Percentiles rank a stretch among this genome's conserved stretches.
These are phyloP conservation scores for Aratinga solstitialis DNA, from an alignment of 2,797 vertebrate genomes.

Conservation along the genomic window DNA sequence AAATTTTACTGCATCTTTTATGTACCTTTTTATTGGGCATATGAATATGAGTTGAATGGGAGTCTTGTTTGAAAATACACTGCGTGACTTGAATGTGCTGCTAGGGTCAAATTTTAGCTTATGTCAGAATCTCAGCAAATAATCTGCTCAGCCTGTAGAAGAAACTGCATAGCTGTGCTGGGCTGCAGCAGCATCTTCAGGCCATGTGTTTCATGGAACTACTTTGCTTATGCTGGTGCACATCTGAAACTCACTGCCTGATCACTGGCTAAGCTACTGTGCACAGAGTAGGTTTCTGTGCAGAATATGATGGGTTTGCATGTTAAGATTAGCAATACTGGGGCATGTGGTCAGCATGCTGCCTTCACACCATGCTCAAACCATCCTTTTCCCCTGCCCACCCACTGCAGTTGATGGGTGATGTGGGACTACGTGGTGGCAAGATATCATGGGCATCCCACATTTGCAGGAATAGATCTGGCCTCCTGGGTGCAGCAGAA, in stretches of 20 bases:
- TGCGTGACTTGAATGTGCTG: slow-evolving; percentile 23
- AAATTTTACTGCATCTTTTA: slow-evolving; percentile 45
- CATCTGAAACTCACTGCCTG: rapidly evolving
- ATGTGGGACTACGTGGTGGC: background rate
- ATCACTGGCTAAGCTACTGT: rapidly evolving
- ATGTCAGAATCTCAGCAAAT: background rate
- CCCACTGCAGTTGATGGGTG: background rate
- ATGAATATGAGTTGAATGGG: background rate
- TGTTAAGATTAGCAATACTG: rapidly evolving
- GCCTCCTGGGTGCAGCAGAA: background rate
- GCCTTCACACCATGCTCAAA: rapidly evolving
- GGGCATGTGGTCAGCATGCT: background rate
- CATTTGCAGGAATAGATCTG: background rate
- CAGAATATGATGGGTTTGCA: background rate
- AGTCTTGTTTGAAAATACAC: slow-evolving; percentile 17
- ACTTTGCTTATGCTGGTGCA: rapidly evolving
- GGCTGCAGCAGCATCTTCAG: background rate
- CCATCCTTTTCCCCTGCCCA: background rate
- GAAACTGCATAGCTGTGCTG: background rate
- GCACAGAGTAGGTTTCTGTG: rapidly evolving
- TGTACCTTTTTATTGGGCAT: background rate
- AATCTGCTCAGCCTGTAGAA: background rate
- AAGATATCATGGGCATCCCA: background rate
- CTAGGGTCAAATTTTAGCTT: background rate
- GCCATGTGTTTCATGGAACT: rapidly evolving